Evolutionary conservation across 1,140 invertebrate genomes (phyloP).

Genomic region (Mercenaria mercenaria): DNA sequence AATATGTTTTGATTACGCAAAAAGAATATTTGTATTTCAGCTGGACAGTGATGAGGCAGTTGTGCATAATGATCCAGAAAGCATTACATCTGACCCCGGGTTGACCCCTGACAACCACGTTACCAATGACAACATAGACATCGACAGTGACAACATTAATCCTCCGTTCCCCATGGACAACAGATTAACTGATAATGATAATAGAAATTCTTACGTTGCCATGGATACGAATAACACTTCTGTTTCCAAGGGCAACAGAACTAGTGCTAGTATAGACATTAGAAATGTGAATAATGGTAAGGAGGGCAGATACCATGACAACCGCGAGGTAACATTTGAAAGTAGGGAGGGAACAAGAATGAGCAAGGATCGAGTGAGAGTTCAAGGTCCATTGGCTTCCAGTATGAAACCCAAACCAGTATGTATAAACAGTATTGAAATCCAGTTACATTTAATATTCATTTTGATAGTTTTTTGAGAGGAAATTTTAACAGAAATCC

Average conservation of each 20-base stretch:
- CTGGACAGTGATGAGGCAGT: constrained; percentile 50
- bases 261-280: background rate
- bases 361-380: constrained; percentile 3
- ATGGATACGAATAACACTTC: background rate
- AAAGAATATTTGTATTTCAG: constrained; percentile 35
- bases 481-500: too few species aligned
- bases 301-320: background rate
- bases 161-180: background rate
- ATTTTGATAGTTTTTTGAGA: too few species aligned
- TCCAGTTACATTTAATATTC: too few species aligned
- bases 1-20: too few species aligned
- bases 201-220: background rate
- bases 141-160: background rate
- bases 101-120: background rate
- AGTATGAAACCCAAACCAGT: constrained; percentile 68
- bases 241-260: constrained; percentile 30
- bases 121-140: constrained; percentile 1
- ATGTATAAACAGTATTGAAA: constrained; percentile 27
- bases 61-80: constrained; percentile 55
- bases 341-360: background rate
- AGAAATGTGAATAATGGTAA: background rate
- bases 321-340: constrained; percentile 21
- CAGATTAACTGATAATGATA: background rate
- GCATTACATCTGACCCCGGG: constrained; percentile 27
- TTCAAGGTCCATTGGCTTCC: constrained; percentile 41